Evolutionary conservation across 2,113 vertebrate species (phyloP), one percentile per base, ranked within the genome.

Genomic region (Castor canadensis): DNA sequence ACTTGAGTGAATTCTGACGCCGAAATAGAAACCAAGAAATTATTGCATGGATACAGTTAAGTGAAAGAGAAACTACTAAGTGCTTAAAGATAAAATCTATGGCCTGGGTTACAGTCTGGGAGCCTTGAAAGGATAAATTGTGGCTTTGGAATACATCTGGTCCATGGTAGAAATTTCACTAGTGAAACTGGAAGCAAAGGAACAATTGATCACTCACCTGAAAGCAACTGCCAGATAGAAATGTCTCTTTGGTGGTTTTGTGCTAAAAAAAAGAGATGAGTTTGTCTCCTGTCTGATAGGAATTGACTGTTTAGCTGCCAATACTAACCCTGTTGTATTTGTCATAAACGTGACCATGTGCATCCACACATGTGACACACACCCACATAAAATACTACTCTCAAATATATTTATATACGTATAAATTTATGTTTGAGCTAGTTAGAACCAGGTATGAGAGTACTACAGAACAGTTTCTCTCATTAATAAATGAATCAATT

Each of bases 1-100:
- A 94, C 56, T 87, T 91, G 77, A 91, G 88, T 94, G 94, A 95
- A 96, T 95, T 87, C 49, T 90, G 67, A 92, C 67, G 52, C 35
- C 77, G 43, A 93, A 76, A 75, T 82, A 94, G 58, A 95, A 56
- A 95, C 19, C 91, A 95, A 87, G 83, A 84, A 88, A 86, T 91
- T 94, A 93, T 80, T 91, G 69, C 86, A 80, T 20, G 17, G 38
- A 81, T 88, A 54, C 24, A 93, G 45, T 89, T 88, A 89, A 89
- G 67, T 73, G 69, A 56, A 85, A 96, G 32, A 92, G 87, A 91
- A 87, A 72, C 2, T 30, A 49, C 43, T 72, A 5, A 85, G 4
- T 20, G 10, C 5, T 38, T 69, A 75, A 20, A 83, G 19, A 87
- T 85, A 94, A 89, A 91, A 81, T 75, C 73, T 91, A 43, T 10